These are phyloP conservation scores for Drosophila ficusphila DNA, from an alignment of 1,140 invertebrate genomes.

Conservation along the genomic window DNA sequence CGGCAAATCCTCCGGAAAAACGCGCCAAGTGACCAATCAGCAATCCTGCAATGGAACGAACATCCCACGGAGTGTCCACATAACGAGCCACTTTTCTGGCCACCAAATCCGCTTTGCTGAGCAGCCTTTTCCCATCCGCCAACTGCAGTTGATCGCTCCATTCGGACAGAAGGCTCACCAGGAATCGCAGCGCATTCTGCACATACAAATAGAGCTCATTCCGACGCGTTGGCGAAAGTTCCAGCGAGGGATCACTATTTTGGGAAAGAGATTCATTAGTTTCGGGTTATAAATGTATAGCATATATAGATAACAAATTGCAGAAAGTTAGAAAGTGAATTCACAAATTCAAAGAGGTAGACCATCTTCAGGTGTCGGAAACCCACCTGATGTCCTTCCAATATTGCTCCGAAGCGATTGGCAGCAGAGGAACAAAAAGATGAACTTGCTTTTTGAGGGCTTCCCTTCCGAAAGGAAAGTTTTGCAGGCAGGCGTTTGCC, in stretches of 20 bases:
- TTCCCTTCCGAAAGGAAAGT: conserved; percentile 45
- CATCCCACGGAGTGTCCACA: conserved; percentile 63
- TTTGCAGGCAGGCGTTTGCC: conserved; percentile 50
- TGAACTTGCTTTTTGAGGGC: conserved; percentile 29
- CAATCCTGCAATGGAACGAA: conserved; percentile 63
- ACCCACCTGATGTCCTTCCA: conserved; percentile 41
- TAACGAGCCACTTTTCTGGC: conserved; percentile 40
- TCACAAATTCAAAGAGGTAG: too few relatives aligned
- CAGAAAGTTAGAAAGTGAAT: too few relatives aligned
- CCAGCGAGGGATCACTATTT: neutral
- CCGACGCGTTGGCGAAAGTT: conserved; percentile 56
- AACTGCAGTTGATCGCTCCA: neutral
- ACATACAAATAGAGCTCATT: conserved; percentile 56
- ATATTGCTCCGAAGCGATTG: conserved; percentile 23
- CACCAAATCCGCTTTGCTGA: neutral
- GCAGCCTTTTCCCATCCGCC: neutral
- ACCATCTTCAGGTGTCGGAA: too few relatives aligned
- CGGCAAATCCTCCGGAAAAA: neutral
- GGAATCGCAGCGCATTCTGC: conserved; percentile 57
- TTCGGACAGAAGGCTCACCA: conserved; percentile 52
- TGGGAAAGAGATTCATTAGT: neutral
- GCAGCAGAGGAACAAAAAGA: conserved; percentile 30
- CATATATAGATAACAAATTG: too few relatives aligned
- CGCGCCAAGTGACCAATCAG: conserved; percentile 49
- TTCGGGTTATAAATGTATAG: neutral